Evolutionary conservation across 2,113 vertebrate genomes (phyloP).

Genomic region (Rhinogobius similis): DNA sequence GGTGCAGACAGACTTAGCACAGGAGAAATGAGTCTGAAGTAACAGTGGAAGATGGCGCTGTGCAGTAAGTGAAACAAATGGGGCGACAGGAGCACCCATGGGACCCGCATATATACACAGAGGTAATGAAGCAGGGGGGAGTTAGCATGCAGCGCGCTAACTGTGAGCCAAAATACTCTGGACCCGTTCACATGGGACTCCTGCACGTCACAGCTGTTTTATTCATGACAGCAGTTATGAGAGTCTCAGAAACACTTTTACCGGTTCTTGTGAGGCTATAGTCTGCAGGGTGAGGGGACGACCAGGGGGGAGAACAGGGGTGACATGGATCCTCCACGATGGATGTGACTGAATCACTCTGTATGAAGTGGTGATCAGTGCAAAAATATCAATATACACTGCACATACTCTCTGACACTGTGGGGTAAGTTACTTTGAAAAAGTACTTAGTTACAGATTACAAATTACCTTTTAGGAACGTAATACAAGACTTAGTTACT

Average conservation of each 20-base stretch:
- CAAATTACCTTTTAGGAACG: no score
- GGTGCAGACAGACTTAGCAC: slow-evolving; percentile 18
- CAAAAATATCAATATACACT: no score
- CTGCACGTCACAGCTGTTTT: background rate
- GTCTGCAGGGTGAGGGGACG: background rate
- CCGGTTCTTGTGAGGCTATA: no score
- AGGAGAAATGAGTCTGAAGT: slow-evolving; percentile 57
- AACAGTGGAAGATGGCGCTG: slow-evolving; percentile 42
- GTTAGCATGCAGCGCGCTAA: slow-evolving; percentile 49
- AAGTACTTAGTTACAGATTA: no score
- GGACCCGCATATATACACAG: slow-evolving; percentile 49
- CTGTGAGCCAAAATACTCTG: slow-evolving; percentile 42
- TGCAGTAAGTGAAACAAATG: slow-evolving; percentile 61
- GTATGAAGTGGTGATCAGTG: no score
- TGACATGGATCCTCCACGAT: no score
- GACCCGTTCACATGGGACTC: background rate
- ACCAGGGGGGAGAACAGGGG: no score
- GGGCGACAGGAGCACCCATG: slow-evolving; percentile 52
- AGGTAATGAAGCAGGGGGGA: slow-evolving; percentile 62
- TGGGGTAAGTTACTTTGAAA: no score
- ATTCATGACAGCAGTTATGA: background rate
- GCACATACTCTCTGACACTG: no score
- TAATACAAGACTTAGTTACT: no score
- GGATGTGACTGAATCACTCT: no score
- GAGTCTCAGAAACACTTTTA: background rate